Evolutionary conservation across 2,888 invertebrate species (phyloP).

Genomic region (Apocheima hispidaria): DNA sequence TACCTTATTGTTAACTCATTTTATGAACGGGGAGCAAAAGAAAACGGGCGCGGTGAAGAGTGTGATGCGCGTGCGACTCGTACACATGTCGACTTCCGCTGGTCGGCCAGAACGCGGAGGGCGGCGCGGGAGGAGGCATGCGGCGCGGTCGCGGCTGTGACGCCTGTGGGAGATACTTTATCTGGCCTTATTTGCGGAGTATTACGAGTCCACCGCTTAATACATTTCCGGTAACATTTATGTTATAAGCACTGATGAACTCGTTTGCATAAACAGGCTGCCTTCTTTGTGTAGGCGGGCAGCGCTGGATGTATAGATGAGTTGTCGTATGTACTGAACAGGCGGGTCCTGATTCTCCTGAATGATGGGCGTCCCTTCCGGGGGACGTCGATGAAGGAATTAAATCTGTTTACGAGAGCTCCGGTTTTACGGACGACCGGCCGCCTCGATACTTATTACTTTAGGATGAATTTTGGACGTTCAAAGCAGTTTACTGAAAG

Average conservation of each 20-base stretch:
- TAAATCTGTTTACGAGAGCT: slow-evolving; percentile 59
- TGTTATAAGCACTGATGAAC: neutral
- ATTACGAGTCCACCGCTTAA: no score
- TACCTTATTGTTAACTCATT: no score
- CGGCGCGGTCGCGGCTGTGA: no score
- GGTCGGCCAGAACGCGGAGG: no score
- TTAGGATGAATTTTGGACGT: slow-evolving; percentile 10
- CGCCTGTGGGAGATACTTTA: no score
- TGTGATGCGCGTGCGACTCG: no score
- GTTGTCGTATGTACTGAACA: slow-evolving; percentile 8
- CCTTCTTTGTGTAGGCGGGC: neutral
- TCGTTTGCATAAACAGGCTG: neutral
- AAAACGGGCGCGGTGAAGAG: no score
- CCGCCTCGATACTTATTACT: slow-evolving; percentile 28
- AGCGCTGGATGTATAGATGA: neutral
- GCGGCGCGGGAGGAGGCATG: no score
- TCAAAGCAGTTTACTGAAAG: neutral
- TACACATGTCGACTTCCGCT: no score
- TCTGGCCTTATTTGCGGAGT: no score
- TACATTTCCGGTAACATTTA: no score
- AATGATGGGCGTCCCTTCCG: slow-evolving; percentile 44
- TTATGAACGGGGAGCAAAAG: no score
- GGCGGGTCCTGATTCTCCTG: slow-evolving; percentile 18
- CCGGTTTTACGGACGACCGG: slow-evolving; percentile 54
- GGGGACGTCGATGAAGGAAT: slow-evolving; percentile 53